Evolutionary conservation across 2,888 invertebrate species (phyloP).

Genomic region (Ennomos erosarius): DNA sequence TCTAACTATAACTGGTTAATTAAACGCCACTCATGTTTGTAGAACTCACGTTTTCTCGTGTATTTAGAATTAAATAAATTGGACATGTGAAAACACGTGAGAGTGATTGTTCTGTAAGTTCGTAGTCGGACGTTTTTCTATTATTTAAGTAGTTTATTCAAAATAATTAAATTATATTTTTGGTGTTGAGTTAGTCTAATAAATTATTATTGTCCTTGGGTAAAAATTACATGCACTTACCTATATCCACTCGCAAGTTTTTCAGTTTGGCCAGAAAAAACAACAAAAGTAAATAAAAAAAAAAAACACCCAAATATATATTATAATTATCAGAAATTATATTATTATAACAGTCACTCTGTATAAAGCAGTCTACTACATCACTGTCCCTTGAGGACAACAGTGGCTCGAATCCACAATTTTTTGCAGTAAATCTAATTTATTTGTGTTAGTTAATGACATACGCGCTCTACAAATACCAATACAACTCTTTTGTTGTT

Average conservation of each 20-base stretch:
- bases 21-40: slow-evolving; percentile 63
- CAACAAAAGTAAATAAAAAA: too few species aligned
- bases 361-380: slow-evolving; percentile 56
- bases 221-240: too few species aligned
- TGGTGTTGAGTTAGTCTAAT: too few species aligned
- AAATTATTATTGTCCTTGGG: too few species aligned
- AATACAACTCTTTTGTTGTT: slow-evolving; percentile 72
- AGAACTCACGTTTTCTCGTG: slow-evolving; percentile 50
- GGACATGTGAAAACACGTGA: slow-evolving; percentile 45
- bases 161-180: too few species aligned
- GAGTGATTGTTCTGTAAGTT: slow-evolving; percentile 27
- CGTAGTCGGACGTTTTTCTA: slow-evolving; percentile 14
- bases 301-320: too few species aligned
- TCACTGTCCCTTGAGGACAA: slow-evolving; percentile 68
- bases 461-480: slow-evolving; percentile 63
- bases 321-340: background rate
- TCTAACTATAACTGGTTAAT: slow-evolving; percentile 56
- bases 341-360: slow-evolving; percentile 47
- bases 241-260: too few species aligned
- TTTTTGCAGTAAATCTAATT: slow-evolving; percentile 84
- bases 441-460: slow-evolving; percentile 86
- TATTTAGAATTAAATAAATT: slow-evolving; percentile 62
- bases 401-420: slow-evolving; percentile 66
- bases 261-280: too few species aligned
- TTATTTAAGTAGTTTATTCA: slow-evolving; percentile 24